Evolutionary conservation across 2,113 vertebrate species (phyloP).

Genomic region (Hystrix cristata): DNA sequence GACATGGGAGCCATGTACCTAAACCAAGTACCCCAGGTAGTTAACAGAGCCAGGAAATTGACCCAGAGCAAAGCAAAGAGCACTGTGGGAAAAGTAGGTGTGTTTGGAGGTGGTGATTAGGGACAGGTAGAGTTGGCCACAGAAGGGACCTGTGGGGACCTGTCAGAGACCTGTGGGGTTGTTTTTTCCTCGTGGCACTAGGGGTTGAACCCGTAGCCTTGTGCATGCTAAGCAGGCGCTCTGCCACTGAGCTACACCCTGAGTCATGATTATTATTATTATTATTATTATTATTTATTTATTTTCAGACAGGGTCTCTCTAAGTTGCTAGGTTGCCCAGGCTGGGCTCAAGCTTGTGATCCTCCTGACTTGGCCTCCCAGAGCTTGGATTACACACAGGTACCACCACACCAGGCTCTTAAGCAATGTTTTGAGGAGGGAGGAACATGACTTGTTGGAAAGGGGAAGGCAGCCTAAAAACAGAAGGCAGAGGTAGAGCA

Average conservation of each 20-base stretch:
- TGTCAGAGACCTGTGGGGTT: background rate
- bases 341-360: background rate
- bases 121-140: background rate
- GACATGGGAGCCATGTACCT: background rate
- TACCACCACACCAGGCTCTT: background rate
- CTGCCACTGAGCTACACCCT: background rate
- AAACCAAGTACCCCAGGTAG: background rate
- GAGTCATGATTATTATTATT: background rate
- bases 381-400: background rate
- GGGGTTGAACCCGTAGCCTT: background rate
- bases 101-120: background rate
- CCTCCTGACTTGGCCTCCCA: background rate
- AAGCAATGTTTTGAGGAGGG: background rate
- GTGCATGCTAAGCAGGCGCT: background rate
- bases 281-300: background rate
- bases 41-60: background rate
- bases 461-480: background rate
- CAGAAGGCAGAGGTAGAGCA: too few relatives aligned
- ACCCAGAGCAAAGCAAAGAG: background rate
- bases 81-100: fast-evolving
- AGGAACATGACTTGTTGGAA: background rate
- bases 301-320: background rate
- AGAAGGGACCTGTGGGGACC: background rate
- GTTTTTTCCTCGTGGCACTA: background rate
- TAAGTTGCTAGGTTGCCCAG: background rate